Percentiles rank a stretch among this genome's conserved stretches.
Conservation (phyloP, 2,113 vertebrate genomes). For the Cettia cetti region DNA sequence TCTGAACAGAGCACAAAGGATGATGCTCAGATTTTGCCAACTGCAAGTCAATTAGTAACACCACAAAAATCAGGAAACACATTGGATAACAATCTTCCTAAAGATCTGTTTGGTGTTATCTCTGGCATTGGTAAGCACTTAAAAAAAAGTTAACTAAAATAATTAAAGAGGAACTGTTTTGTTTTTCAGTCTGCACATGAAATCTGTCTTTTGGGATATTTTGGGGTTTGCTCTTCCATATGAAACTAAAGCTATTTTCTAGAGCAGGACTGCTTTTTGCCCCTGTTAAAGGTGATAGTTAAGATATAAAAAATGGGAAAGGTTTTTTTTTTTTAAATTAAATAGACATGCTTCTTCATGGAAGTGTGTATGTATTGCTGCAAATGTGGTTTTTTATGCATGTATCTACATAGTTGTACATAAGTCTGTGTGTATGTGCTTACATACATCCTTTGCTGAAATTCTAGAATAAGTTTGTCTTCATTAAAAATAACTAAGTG, state of each 20-base stretch:
- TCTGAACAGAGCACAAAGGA: constrained; percentile 84
- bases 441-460: background rate
- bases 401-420: background rate
- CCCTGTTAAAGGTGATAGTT: background rate
- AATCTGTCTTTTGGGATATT: background rate
- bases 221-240: background rate
- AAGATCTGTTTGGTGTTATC: constrained; percentile 95
- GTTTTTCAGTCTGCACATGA: background rate
- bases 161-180: background rate
- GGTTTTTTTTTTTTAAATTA: background rate
- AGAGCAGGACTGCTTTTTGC: background rate
- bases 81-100: constrained; percentile 89
- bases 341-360: background rate
- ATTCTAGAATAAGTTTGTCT: background rate
- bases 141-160: background rate
- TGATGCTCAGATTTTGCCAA: constrained; percentile 71
- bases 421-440: background rate
- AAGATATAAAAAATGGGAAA: background rate
- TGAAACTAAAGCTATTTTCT: background rate
- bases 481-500: background rate
- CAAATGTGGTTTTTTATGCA: background rate
- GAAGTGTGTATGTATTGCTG: background rate
- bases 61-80: constrained; percentile 87
- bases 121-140: constrained; percentile 87
- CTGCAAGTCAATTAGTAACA: constrained; percentile 80